Conservation (phyloP, 2,113 vertebrate species). For the Sialia sialis region DNA sequence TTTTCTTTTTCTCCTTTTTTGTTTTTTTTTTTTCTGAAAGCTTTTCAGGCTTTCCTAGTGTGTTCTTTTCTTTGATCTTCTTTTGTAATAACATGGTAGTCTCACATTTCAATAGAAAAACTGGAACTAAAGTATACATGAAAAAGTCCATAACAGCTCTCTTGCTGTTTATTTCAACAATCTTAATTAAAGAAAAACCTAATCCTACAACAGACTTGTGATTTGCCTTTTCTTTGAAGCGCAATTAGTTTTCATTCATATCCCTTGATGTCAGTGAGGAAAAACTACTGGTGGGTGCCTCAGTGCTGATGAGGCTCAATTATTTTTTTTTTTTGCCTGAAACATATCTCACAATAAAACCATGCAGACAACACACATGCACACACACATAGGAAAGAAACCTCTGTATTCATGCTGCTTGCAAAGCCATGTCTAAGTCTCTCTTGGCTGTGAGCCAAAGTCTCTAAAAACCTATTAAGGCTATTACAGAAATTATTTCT, state of each 20-base stretch:
- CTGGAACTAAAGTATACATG: constrained; percentile 60
- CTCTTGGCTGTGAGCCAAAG: constrained; percentile 79
- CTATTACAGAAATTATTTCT: constrained; percentile 86
- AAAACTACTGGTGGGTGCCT: constrained; percentile 41
- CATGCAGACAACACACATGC: background rate
- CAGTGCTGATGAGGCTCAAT: constrained; percentile 61
- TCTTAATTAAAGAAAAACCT: constrained; percentile 63
- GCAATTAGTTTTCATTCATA: constrained; percentile 78
- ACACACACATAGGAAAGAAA: background rate
- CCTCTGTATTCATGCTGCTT: constrained; percentile 60
- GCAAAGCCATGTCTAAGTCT: constrained; percentile 69
- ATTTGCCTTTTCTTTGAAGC: constrained; percentile 59
- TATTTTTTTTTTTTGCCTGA: constrained; percentile 44
- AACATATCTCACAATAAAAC: constrained; percentile 57
- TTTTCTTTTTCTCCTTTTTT: background rate
- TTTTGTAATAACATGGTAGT: constrained; percentile 50
- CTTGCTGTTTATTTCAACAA: constrained; percentile 58
- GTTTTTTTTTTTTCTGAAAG: background rate
- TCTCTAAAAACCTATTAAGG: constrained; percentile 83
- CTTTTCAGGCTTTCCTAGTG: constrained; percentile 17
- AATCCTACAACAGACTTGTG: constrained; percentile 55
- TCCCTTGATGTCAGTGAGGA: constrained; percentile 58
- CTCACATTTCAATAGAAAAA: constrained; percentile 63
- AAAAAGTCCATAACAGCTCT: constrained; percentile 46
- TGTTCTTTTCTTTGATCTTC: constrained; percentile 47